Evolutionary conservation across 2,113 vertebrate genomes (phyloP).

Genomic region (Silurus glanis): DNA sequence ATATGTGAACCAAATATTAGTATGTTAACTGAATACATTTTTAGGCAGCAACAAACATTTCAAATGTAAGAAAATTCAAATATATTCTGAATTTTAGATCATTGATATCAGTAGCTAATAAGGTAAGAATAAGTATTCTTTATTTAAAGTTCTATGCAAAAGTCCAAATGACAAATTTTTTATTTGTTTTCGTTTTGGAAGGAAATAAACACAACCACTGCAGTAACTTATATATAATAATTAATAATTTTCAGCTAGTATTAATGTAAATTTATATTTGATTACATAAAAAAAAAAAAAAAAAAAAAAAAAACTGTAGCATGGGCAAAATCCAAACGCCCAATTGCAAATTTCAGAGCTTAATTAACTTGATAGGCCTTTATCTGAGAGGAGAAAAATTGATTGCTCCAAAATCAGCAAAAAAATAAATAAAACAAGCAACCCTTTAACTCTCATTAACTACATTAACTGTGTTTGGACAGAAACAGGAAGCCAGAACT

Average conservation of each 20-base stretch:
- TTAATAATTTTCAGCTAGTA: too few species aligned
- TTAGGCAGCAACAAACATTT: background rate
- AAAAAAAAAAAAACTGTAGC: background rate
- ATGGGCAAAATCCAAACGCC: background rate
- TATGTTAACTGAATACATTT: background rate
- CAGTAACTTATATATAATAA: too few species aligned
- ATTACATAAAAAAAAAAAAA: background rate
- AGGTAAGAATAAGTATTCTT: background rate
- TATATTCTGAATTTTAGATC: background rate
- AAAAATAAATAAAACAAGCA: background rate
- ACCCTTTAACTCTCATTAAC: background rate
- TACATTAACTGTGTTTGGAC: background rate
- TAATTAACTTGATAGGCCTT: background rate
- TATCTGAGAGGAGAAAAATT: background rate
- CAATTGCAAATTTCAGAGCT: background rate
- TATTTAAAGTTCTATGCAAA: background rate
- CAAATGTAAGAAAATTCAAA: background rate
- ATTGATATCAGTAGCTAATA: background rate
- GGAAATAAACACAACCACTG: too few species aligned
- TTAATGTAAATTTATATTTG: background rate
- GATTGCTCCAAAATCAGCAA: background rate
- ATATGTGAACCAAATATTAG: too few species aligned
- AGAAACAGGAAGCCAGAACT: background rate
- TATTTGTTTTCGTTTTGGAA: too few species aligned
- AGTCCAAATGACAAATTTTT: background rate